A percentile compares a stretch with the other conserved stretches of the same genome.
Evolutionary conservation across 1,140 invertebrate genomes (phyloP).

Genomic region (Eriocheir sinensis): DNA sequence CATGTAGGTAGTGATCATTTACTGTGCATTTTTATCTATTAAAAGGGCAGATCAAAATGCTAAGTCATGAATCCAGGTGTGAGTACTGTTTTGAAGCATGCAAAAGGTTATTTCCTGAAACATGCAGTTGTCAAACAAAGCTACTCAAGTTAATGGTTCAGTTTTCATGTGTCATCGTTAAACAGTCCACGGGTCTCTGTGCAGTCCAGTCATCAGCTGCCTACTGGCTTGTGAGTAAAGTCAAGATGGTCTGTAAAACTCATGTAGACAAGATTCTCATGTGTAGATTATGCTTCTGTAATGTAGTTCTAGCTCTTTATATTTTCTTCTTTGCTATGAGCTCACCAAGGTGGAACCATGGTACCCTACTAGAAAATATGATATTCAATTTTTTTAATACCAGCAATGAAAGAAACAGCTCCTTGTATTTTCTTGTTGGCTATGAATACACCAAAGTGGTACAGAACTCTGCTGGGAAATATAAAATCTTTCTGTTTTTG

Average conservation of each 20-base stretch:
- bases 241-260: constrained; percentile 24
- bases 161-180: neutral
- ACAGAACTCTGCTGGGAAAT: too few relatives aligned
- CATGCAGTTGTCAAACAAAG: neutral
- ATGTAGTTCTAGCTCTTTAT: neutral
- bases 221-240: neutral
- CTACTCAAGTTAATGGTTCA: neutral
- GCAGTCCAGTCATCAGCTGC: constrained; percentile 3
- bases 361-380: too few relatives aligned
- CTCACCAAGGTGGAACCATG: too few relatives aligned
- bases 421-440: too few relatives aligned
- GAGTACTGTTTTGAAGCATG: constrained; percentile 1
- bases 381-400: too few relatives aligned
- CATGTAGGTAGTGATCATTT: neutral
- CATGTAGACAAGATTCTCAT: neutral
- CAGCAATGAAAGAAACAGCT: too few relatives aligned
- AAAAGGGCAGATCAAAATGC: neutral
- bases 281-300: neutral
- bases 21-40: neutral
- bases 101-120: neutral
- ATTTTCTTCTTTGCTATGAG: neutral
- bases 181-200: neutral
- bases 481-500: too few relatives aligned
- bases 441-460: too few relatives aligned
- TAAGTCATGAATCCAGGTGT: neutral